These are phyloP conservation scores for Thereva nobilitata DNA, from an alignment of 2,888 invertebrate species.

Conservation along the genomic window DNA sequence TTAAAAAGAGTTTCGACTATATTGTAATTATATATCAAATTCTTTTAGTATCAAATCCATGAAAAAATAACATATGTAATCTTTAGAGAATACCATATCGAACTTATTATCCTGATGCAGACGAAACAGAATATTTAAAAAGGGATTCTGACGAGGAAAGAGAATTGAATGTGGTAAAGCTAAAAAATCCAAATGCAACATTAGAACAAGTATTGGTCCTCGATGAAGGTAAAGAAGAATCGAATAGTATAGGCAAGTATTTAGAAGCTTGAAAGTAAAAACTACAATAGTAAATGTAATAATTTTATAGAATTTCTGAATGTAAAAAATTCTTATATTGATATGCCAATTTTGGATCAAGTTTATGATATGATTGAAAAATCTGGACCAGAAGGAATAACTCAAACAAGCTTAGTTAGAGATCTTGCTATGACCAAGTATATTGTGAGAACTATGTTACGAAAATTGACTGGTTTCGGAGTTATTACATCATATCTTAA, in stretches of 20 bases:
- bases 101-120: constrained; percentile 64
- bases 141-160: constrained; percentile 55
- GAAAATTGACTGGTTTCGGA: constrained; percentile 54
- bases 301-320: constrained; percentile 28
- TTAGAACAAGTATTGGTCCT: constrained; percentile 61
- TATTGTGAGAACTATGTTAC: constrained; percentile 59
- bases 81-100: constrained; percentile 59
- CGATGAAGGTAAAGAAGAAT: constrained; percentile 58
- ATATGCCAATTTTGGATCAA: constrained; percentile 60
- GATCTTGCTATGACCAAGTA: constrained; percentile 58
- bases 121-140: constrained; percentile 53
- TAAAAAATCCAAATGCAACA: constrained; percentile 64
- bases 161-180: constrained; percentile 62
- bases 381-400: constrained; percentile 61
- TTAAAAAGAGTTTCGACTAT: constrained; percentile 63
- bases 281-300: neutral
- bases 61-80: neutral
- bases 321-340: constrained; percentile 48
- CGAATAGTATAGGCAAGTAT: constrained; percentile 42
- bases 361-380: constrained; percentile 60
- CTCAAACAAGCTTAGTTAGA: constrained; percentile 57
- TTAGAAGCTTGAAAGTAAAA: constrained; percentile 2
- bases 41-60: constrained; percentile 13
- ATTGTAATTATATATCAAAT: constrained; percentile 41
- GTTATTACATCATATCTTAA: constrained; percentile 61